Evolutionary conservation across 2,797 vertebrate species (phyloP).

Genomic region (Psittacula derbiana): DNA sequence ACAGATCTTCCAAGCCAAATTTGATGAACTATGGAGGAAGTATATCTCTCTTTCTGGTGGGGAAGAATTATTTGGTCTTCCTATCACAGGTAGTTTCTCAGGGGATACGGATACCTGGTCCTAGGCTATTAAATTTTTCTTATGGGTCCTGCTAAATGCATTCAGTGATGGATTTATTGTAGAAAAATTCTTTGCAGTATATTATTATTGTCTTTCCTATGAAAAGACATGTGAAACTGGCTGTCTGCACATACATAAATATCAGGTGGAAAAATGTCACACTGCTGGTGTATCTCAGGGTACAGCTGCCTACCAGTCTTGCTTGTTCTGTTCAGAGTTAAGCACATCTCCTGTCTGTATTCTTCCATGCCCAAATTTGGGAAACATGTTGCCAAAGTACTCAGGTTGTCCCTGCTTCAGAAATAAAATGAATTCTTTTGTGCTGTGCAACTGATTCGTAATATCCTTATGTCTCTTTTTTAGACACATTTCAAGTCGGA

Average conservation of each 20-base stretch:
- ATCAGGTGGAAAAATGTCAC: not conserved
- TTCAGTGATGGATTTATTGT: not conserved
- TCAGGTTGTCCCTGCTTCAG: not conserved
- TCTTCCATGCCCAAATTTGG: not conserved
- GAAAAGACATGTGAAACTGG: not conserved
- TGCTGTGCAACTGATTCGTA: not conserved
- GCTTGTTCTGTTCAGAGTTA: not conserved
- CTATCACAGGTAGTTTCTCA: constrained; percentile 74
- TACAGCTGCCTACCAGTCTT: not conserved
- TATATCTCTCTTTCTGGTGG: constrained; percentile 79
- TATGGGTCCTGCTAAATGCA: not conserved
- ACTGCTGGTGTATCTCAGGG: not conserved
- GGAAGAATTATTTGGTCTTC: constrained; percentile 85
- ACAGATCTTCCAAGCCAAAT: constrained; percentile 82
- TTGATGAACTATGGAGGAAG: constrained; percentile 85
- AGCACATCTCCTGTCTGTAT: not conserved
- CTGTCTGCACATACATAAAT: not conserved
- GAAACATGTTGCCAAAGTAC: not conserved
- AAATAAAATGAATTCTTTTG: not conserved
- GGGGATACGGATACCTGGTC: not conserved
- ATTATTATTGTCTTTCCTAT: not conserved
- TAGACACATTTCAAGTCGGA: not conserved
- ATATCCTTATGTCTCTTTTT: not conserved
- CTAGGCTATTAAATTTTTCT: not conserved
- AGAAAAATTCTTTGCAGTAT: not conserved